Base-by-base conservation (phyloP, 2,113 vertebrate species). In the Gavialis gangeticus region DNA sequence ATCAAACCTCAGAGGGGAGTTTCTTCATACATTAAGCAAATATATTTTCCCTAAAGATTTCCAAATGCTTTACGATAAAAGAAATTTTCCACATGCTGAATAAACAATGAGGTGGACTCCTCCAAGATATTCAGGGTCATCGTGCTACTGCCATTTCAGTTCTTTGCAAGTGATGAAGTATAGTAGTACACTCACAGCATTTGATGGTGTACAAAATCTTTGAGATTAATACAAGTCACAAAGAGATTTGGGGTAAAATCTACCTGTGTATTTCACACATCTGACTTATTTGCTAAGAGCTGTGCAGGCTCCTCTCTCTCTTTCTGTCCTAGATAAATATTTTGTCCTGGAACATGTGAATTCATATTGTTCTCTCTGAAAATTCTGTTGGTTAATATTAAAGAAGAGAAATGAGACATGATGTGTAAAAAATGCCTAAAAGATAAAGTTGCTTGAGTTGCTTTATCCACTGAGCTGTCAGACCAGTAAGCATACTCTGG, bases 1-100 rank as follows among this genome's bases (percentile, higher is more conserved):
- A 56, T 89, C 22, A 46, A 67, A 88, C 57, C 5, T 90, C 75
- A 63, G 37, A 79, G 63, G 67, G 79, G 37, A 30, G 57, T 79
- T 93, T 83, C 87, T 90, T 90, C 69, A 83, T 82, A 71, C 85
- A 89, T 24, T 30, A 77, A 82, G 5, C 37, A n/a, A 93, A 83
- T 56, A 12, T 21, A 34, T n/a, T 89, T 94, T 62, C 37, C 76
- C 37, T 64, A 55, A 62, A 79, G 59, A 83, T 82, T 88, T 34
- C 37, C 59, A 91, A 57, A 19, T 14, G 4, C 56, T 25, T 24
- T 82, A 13, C 57, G 76, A 55, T 71, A 87, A 88, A 79, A 80
- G n/a, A 71, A 55, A 85, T 56, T 34, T 76, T 18, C 8, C 69
- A 30, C 27, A 58, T 27, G n/a, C 30, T 56, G 76, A 88, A 75